These are phyloP conservation scores for Pristionchus entomophagus DNA, from an alignment of 2,888 invertebrate genomes.

Conservation along the genomic window DNA sequence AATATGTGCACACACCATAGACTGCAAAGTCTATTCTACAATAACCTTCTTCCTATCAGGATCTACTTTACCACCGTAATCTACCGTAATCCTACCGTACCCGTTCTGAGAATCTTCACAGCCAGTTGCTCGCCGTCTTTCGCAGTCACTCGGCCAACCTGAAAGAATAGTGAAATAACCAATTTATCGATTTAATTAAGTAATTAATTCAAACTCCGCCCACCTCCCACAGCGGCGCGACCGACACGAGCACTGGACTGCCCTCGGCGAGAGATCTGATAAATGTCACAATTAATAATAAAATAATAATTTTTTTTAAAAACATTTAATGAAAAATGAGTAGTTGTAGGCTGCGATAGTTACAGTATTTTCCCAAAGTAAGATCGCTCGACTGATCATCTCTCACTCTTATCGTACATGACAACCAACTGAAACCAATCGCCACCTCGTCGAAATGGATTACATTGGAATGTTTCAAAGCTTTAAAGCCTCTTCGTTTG, in stretches of 20 bases:
- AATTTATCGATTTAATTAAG: no score
- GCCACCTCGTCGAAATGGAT: neutral
- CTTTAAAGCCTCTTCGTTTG: no score
- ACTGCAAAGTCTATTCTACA: no score
- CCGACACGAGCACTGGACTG: slow-evolving; percentile 53
- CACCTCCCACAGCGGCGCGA: slow-evolving; percentile 59
- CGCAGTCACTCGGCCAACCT: slow-evolving; percentile 54
- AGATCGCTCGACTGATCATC: no score
- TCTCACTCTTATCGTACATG: no score
- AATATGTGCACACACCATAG: no score
- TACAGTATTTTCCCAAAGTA: no score
- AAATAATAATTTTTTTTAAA: neutral
- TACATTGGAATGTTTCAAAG: no score
- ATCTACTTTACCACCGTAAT: neutral
- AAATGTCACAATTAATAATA: neutral
- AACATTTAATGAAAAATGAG: neutral
- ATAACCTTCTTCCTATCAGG: no score
- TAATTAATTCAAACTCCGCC: no score
- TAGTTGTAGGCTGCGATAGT: neutral
- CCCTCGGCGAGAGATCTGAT: slow-evolving; percentile 49
- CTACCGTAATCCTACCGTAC: slow-evolving; percentile 35
- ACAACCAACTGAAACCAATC: neutral
- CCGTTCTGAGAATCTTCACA: slow-evolving; percentile 57
- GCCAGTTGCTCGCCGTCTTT: slow-evolving; percentile 60
- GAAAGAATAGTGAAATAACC: no score